Evolutionary conservation across 1,140 invertebrate genomes (phyloP).

Genomic region (Aphis gossypii): DNA sequence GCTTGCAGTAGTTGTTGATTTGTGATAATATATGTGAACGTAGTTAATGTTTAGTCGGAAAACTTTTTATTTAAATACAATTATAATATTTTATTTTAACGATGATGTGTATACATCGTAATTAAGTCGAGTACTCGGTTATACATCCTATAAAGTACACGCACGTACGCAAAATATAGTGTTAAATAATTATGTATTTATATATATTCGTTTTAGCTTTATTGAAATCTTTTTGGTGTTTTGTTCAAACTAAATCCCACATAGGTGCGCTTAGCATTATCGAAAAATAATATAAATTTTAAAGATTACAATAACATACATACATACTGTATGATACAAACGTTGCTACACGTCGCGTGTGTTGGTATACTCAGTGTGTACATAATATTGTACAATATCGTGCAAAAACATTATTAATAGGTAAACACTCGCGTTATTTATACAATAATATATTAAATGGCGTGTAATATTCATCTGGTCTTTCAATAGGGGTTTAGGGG

Average conservation of each 20-base stretch:
- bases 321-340: no score
- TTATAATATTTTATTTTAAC: neutral
- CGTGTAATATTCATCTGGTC: neutral
- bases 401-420: neutral
- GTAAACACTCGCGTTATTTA: neutral
- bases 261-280: neutral
- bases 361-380: no score
- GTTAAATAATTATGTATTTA: neutral
- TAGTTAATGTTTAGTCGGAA: neutral
- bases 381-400: no score
- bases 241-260: neutral
- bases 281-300: neutral
- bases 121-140: neutral
- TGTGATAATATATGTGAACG: constrained; percentile 11
- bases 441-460: neutral
- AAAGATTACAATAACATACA: neutral
- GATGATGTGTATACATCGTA: neutral
- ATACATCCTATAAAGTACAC: neutral
- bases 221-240: neutral
- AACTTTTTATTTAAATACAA: neutral
- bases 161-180: neutral
- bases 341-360: no score
- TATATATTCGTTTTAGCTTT: neutral
- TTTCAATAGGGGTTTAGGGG: neutral
- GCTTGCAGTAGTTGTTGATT: neutral